phyloP scores from a whole-genome alignment of 2,888 invertebrate species.

The Torymus auratus region DNA sequence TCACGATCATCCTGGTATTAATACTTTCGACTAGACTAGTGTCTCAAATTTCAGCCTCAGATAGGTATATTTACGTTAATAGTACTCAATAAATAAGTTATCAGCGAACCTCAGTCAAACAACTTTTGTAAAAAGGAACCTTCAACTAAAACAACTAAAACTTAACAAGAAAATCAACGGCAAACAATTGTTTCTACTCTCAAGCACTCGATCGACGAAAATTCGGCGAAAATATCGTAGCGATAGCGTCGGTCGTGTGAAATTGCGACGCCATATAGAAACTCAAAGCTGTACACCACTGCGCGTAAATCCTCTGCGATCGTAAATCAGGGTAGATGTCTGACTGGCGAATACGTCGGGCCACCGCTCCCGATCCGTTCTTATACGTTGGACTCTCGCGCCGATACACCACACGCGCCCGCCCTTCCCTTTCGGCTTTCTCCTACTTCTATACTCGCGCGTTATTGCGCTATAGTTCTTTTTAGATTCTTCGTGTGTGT shows the following conservation, averaged over 20 bases:
- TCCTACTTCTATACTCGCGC: constrained; percentile 6
- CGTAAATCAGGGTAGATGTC: constrained; percentile 37
- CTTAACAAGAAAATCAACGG: no score
- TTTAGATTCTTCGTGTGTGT: background rate
- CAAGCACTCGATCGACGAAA: background rate
- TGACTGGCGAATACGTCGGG: constrained; percentile 4
- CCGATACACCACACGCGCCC: constrained; percentile 5
- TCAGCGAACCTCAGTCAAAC: no score
- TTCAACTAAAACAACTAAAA: background rate
- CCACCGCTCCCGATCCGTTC: constrained; percentile 16
- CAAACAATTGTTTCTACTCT: background rate
- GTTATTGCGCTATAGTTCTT: background rate
- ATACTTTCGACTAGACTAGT: no score
- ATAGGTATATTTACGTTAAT: no score
- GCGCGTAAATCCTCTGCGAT: background rate
- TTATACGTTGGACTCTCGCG: constrained; percentile 38
- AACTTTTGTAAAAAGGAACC: background rate
- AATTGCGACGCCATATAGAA: constrained; percentile 7
- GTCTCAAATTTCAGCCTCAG: no score
- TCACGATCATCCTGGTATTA: no score
- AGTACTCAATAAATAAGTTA: no score
- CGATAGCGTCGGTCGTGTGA: constrained; percentile 28
- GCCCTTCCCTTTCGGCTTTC: constrained; percentile 42
- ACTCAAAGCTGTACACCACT: background rate
- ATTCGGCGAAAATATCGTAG: constrained; percentile 23